phyloP scores from a whole-genome alignment of 2,113 vertebrate genomes.

The Psettodes erumei region DNA sequence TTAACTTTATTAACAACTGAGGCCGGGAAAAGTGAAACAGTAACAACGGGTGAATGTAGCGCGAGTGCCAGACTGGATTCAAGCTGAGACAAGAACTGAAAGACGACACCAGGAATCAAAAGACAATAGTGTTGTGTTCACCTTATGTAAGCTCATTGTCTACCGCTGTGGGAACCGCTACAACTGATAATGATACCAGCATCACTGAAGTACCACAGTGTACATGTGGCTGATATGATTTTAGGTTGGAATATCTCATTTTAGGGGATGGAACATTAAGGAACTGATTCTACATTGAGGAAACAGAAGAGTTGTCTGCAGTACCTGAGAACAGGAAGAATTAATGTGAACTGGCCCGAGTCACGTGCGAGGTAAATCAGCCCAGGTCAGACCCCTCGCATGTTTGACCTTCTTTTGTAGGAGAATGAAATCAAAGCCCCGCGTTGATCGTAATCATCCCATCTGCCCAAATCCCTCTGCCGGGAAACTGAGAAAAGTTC shows the following conservation, averaged over 20 bases:
- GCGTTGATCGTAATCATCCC: neutral
- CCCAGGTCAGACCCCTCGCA: neutral
- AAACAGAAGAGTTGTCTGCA: conserved; percentile 1
- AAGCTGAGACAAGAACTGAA: conserved; percentile 32
- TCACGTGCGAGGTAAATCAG: conserved; percentile 6
- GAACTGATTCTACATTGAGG: neutral
- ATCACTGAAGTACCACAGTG: conserved; percentile 4
- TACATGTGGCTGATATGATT: neutral
- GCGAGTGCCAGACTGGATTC: neutral
- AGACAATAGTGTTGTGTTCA: conserved; percentile 55
- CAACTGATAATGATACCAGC: conserved; percentile 38
- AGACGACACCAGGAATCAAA: conserved; percentile 48
- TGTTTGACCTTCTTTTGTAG: conserved; percentile 1
- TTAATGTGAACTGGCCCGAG: neutral
- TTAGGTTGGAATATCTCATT: neutral
- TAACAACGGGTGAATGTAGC: neutral
- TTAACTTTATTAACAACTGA: conserved; percentile 5
- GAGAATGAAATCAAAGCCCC: neutral
- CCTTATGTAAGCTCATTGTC: conserved; percentile 46
- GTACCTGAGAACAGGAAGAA: conserved; percentile 13
- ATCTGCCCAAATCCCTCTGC: neutral
- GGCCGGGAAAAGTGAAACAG: neutral
- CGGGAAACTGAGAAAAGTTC: neutral
- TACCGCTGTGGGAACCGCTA: conserved; percentile 46
- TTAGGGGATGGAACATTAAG: neutral